phyloP scores from a whole-genome alignment of 2,797 vertebrate genomes.

The Xyrichtys novacula region DNA sequence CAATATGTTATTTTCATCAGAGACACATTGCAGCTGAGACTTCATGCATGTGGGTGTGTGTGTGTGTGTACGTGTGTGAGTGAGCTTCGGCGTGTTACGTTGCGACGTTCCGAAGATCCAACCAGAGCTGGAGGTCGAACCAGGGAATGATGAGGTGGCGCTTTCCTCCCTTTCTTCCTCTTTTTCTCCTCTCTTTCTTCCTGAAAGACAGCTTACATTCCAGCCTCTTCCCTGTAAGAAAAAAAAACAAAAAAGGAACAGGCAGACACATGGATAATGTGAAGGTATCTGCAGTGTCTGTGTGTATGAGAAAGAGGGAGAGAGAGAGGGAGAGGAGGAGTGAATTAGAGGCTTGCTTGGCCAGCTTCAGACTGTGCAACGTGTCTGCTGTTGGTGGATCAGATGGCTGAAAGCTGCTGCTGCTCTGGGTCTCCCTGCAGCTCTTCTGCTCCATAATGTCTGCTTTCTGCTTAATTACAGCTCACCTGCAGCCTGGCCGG shows the following conservation, averaged over 20 bases:
- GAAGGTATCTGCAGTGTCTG: conserved; percentile 67
- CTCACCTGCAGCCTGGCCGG: conserved; percentile 76
- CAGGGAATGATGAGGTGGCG: conserved; percentile 80
- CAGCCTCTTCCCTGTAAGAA: conserved; percentile 62
- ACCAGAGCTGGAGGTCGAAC: conserved; percentile 56
- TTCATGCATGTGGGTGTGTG: not conserved
- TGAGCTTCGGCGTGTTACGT: conserved; percentile 8
- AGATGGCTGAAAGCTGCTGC: conserved; percentile 71
- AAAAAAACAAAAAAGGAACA: conserved; percentile 55
- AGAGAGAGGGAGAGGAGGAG: conserved; percentile 46
- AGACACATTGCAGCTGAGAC: conserved; percentile 15
- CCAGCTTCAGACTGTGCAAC: conserved; percentile 78
- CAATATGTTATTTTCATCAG: conserved; percentile 26
- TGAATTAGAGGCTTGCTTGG: conserved; percentile 77
- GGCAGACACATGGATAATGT: conserved; percentile 80
- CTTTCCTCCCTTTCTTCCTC: conserved; percentile 66
- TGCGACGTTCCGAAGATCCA: conserved; percentile 36
- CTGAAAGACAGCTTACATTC: conserved; percentile 77
- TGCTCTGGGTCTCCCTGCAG: conserved; percentile 59
- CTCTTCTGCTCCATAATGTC: conserved; percentile 74
- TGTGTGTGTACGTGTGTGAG: not conserved
- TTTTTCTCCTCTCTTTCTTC: conserved; percentile 47
- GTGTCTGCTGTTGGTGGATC: conserved; percentile 79
- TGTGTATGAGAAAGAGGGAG: conserved; percentile 30
- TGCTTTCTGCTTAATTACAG: conserved; percentile 78